These are phyloP conservation scores for Sminthurides bifidus DNA, from an alignment of 1,140 invertebrate genomes.

Conservation along the genomic window DNA sequence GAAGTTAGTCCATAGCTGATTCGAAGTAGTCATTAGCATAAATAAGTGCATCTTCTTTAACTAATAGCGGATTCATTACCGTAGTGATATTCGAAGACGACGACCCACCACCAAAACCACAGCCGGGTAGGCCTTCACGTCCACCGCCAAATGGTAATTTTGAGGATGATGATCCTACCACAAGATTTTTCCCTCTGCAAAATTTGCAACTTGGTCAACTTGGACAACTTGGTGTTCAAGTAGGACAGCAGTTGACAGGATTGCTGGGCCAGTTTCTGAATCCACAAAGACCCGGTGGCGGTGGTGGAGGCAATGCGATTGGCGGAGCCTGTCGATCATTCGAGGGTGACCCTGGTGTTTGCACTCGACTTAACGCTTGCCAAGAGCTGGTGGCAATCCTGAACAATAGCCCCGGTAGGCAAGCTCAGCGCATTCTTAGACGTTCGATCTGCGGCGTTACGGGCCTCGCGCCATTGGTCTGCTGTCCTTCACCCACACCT, in stretches of 20 bases:
- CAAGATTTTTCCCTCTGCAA: not conserved
- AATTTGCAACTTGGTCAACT: not conserved
- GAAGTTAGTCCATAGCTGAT: too few relatives aligned
- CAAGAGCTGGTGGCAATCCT: slow-evolving; percentile 6
- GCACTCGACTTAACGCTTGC: slow-evolving; percentile 11
- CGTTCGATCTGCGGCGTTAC: slow-evolving; percentile 44
- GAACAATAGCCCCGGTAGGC: not conserved
- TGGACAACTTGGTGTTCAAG: not conserved
- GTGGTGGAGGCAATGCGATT: too few relatives aligned
- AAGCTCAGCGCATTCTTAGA: slow-evolving; percentile 35
- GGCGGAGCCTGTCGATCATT: slow-evolving; percentile 22
- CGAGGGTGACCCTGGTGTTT: slow-evolving; percentile 16
- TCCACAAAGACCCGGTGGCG: not conserved
- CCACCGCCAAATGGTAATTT: not conserved
- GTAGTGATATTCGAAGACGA: slow-evolving; percentile 17
- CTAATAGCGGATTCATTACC: too few relatives aligned
- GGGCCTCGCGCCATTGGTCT: slow-evolving; percentile 42
- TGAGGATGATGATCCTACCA: not conserved
- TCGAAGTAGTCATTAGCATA: too few relatives aligned
- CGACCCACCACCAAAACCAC: not conserved
- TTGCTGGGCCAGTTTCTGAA: too few relatives aligned
- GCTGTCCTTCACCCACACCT: slow-evolving; percentile 38
- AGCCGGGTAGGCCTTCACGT: not conserved
- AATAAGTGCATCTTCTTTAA: too few relatives aligned
- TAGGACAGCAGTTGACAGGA: too few relatives aligned